phyloP scores from a whole-genome alignment of 2,888 invertebrate species.

The Drosophila neonasuta region DNA sequence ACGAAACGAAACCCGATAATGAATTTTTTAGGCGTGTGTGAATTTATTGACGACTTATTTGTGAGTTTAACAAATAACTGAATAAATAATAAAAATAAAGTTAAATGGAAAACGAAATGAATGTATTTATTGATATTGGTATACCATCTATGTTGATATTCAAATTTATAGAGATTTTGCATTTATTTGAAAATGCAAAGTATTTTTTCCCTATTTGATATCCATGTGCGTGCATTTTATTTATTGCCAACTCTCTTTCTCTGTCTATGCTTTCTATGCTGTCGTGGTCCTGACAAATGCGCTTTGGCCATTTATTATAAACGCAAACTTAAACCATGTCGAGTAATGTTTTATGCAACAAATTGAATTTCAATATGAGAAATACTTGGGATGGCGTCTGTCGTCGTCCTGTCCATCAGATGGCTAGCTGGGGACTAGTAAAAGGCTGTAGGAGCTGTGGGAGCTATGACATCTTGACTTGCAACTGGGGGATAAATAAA shows the following conservation, averaged over 20 bases:
- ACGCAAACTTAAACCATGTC: conserved; percentile 14
- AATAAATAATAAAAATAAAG: conserved; percentile 22
- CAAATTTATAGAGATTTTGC: conserved; percentile 3
- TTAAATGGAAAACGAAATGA: conserved; percentile 23
- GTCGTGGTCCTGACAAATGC: conserved; percentile 23
- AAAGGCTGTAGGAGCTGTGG: conserved; percentile 6
- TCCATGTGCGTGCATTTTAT: conserved; percentile 55
- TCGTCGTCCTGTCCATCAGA: conserved; percentile 28
- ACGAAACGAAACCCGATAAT: conserved; percentile 11
- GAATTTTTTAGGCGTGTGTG: conserved; percentile 21
- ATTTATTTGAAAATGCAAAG: conserved; percentile 39
- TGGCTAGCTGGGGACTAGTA: conserved; percentile 32
- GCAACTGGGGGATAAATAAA: conserved; percentile 60
- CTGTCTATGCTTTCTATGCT: not conserved
- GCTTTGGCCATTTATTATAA: conserved; percentile 32
- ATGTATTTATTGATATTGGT: conserved; percentile 44
- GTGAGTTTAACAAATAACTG: conserved; percentile 27
- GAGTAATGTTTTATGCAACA: conserved; percentile 58
- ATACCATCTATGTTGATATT: conserved; percentile 18
- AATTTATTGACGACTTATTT: conserved; percentile 41
- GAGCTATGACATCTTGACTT: conserved; percentile 15
- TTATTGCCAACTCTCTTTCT: conserved; percentile 45
- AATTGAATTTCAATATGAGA: conserved; percentile 64
- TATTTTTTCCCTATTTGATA: conserved; percentile 33
- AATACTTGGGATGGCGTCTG: conserved; percentile 34